Evolutionary conservation across 1,140 invertebrate species (phyloP), one percentile per base, ranked within the genome.

Genomic region (Aphidius ervi): DNA sequence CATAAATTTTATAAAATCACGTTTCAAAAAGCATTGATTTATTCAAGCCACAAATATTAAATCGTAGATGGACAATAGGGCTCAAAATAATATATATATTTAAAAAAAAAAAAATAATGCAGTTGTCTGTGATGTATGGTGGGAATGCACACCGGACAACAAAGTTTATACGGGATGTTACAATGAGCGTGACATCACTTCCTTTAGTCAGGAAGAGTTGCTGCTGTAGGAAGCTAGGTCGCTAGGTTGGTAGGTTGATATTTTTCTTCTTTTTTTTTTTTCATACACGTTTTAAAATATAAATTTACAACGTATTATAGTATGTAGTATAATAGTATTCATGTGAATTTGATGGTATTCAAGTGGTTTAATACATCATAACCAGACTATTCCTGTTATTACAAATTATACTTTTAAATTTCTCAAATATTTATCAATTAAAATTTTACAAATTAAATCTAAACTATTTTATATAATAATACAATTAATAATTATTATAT

Each of bases 151-250:
- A 31, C 23, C 23, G 23, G 23, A 31, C 23, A 31, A 31, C 23
- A 31, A 31, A 50, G 67, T 31, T 31, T 31, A 31, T 31, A 68
- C 70, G 67, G 71, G 68, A 74, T 69, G 70, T 76, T 73, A 73
- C 70, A 67, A 69, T 66, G 69, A 68, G 67, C 58, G 63, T 76
- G 73, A 75, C 71, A 68, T 76, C 74, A 76, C 64, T 73, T 76
- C 73, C 74, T 70, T 71, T 68, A 69, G 70, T 62, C 65, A 63
- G 64, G 23, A 49, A 59, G 63, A 70, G 67, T 31, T 31, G 4
- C 23, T 31, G 23, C 23, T 31, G 23, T 66, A 70, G 68, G 68
- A 71, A 74, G 71, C 63, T 68, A 68, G 68, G 70, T 73, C 68
- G 71, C 63, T 72, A 67, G 71, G 70, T 71, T 70, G 70, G 61